Evolutionary conservation across 2,797 vertebrate species (phyloP), one percentile per base, ranked within the genome.

Genomic region (Myoxocephalus aenaeus): DNA sequence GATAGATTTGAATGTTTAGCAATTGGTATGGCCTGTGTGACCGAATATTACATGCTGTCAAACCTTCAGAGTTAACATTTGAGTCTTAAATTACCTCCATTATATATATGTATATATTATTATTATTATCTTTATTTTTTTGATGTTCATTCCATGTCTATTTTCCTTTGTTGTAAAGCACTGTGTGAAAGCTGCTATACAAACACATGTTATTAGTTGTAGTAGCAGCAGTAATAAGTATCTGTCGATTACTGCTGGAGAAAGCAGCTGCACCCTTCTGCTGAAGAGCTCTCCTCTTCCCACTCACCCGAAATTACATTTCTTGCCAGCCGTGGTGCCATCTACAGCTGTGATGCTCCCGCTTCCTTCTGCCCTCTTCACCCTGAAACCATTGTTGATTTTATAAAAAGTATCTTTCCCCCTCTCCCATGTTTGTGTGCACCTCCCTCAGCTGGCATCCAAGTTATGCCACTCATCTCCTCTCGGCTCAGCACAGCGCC

Each of bases 181-280:
- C 22, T 3, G 25, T 27, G 25, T 14, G 53, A 27, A 54, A 27
- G 22, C 22, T 5, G 53, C 22, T 27, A 54, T 14, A 10, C 22
- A 25, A 54, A 25, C 20, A 54, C 3, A 14, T 54, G 11, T 29
- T 8, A 53, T 53, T 32, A 32, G 7, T 7, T 14, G 4, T 15
- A 17, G 2, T 53, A 2, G 22, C 14, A 27, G 51, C 4, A 5
- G 22, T 29, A 3, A 15, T 29, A 57, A 17, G 14, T 22, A 27
- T 87, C 70, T 40, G 69, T 84, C 53, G 71, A 61, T 66, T n/a
- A 17, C 29, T 59, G 67, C 63, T 75, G 73, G 65, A 76, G 73
- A 69, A 78, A 82, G 82, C 89, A 90, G 90, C 89, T 91, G 89
- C 87, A 70, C 66, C 75, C 86, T 84, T 81, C 86, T 86, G 75